Base-by-base conservation (phyloP, 2,113 vertebrate genomes). In the Oriolus oriolus region DNA sequence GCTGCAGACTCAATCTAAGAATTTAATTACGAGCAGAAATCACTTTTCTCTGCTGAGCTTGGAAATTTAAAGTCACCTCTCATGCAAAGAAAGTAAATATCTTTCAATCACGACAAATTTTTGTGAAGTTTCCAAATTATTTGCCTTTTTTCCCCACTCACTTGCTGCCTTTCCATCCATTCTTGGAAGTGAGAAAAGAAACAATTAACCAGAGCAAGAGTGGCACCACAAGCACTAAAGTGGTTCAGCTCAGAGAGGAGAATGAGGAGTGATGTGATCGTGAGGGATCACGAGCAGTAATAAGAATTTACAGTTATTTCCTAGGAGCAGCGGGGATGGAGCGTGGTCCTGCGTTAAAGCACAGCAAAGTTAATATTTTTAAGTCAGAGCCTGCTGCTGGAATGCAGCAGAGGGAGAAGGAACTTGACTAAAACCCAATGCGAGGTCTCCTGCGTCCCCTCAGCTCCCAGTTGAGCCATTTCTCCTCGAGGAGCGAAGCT, bases 211-310 rank as follows among this genome's bases (percentile, higher is more conserved):
- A 23, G 83, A 92, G 49, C 79, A 74, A 73, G 66, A 59, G 68
- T 80, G 44, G 49, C 79, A 70, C 64, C 73, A 23, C 26, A 28
- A 90, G 68, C 39, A 20, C 87, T 49, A 60, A 39, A 80, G 69
- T 68, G 11, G 0, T 78, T 92, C 71, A 86, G 90, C 56, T 63
- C 9, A 47, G 71, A 93, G 82, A 91, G 66, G 9, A 77, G 82
- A 90, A 95, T n/a, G 42, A 93, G 87, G 85, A 96, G 71, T 27
- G 85, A 95, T 94, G 77, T 71, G 75, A 81, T 64, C 39, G 68
- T 74, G 71, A 93, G 88, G 87, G 85, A 76, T 73, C 50, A 21
- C 3, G 82, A 88, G 64, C 71, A 86, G 39, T 37, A 89, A 90
- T 70, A 63, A 56, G 70, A 94, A 96, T 89, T 91, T 45, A 39